Conservation (phyloP, 2,888 invertebrate genomes). For the Caenorhabditis wallacei region DNA sequence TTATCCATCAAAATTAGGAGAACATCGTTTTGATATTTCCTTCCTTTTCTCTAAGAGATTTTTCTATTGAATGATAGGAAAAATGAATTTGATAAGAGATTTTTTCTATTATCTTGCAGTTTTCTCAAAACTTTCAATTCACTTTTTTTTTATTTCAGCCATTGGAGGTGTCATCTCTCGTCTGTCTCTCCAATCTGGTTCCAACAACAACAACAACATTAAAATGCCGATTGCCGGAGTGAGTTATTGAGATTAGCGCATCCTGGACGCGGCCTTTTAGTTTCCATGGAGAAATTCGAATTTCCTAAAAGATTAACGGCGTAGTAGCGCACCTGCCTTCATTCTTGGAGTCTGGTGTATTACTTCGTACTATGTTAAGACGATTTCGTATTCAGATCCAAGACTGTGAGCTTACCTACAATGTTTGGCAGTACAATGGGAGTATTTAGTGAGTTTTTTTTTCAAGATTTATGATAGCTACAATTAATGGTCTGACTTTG, state of each 20-base stretch:
- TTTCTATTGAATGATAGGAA: too few species aligned
- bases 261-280: not conserved
- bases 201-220: not conserved
- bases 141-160: not conserved
- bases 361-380: not conserved
- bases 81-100: too few species aligned
- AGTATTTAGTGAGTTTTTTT: constrained; percentile 43
- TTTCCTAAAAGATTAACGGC: not conserved
- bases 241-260: constrained; percentile 16
- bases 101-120: not conserved
- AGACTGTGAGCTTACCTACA: constrained; percentile 26
- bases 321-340: too few species aligned
- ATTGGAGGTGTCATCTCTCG: not conserved
- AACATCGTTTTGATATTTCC: too few species aligned
- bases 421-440: constrained; percentile 49
- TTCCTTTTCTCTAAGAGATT: not conserved
- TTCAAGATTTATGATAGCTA: too few species aligned
- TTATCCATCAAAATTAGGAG: too few species aligned
- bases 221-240: constrained; percentile 8
- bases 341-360: too few species aligned
- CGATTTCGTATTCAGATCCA: constrained; percentile 23
- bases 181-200: not conserved
- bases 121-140: not conserved
- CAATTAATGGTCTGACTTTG: too few species aligned
- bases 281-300: not conserved